Base-by-base conservation (phyloP, 2,113 vertebrate species). In the Colistium nudipinnis region DNA sequence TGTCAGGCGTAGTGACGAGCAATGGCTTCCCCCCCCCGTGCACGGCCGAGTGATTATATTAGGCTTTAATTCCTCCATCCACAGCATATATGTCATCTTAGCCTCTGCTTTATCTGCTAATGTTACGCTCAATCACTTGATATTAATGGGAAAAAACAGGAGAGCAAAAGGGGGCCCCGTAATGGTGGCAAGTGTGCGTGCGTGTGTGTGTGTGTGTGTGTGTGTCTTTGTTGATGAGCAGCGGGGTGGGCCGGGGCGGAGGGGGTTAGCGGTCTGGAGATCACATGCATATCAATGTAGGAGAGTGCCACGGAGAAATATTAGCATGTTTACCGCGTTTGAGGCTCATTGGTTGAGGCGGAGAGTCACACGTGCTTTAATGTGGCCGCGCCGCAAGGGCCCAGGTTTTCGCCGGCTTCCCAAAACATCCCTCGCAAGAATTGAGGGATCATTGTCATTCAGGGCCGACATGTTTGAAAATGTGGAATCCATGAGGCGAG, bases 81-180 rank as follows among this genome's bases (percentile, higher is more conserved):
- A 62, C 49, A 47, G 74, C 83, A 48, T 87, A 83, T 74, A 75
- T 87, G 87, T 90, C 86, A 88, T 90, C 84, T 91, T 90, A 88
- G 81, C 47, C 80, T 56, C 62, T 48, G 59, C 87, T 87, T 88
- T 91, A 92, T 90, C 89, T 87, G 85, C 86, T 91, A 91, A 89
- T 90, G 87, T 89, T 91, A 76, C 67, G 86, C 88, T 92, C 87
- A 88, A 90, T 92, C 89, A 90, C 82, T 88, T 65, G 74, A 90
- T 89, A 90, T 90, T 91, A 91, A 92, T 91, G 90, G 89, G n/a
- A n/a, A 85, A 89, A 90, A 91, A 83, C 85, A 82, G 81, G n/a
- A 79, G 80, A 76, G 59, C 61, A 55, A n/a, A n/a, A 70, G 59
- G 78, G 75, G 76, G 27, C 35, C 52, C 60, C 3, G 52, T 78